Conservation (phyloP, 2,888 invertebrate genomes). For the Craniophora ligustri region DNA sequence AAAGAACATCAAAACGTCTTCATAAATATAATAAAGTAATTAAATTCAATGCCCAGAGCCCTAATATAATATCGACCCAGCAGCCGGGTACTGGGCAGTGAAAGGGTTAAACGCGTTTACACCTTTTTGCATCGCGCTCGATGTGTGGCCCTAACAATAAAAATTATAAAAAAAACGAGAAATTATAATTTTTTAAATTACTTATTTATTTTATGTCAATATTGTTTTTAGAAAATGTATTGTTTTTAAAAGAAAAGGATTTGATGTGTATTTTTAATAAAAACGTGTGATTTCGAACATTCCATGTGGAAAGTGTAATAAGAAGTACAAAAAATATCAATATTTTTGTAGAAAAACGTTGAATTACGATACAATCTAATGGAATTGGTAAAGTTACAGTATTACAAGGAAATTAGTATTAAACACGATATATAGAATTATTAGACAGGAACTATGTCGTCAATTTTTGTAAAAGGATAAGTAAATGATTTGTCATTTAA, state of each 20-base stretch:
- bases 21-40: too few relatives aligned
- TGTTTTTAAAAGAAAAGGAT: slow-evolving; percentile 65
- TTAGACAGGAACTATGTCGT: slow-evolving; percentile 64
- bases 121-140: slow-evolving; percentile 16
- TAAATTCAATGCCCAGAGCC: too few relatives aligned
- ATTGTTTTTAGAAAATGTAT: slow-evolving; percentile 69
- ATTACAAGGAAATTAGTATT: slow-evolving; percentile 82
- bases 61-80: too few relatives aligned
- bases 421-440: slow-evolving; percentile 57
- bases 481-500: slow-evolving; percentile 63
- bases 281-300: slow-evolving; percentile 86
- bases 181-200: slow-evolving; percentile 68
- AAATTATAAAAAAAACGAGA: slow-evolving; percentile 53
- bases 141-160: slow-evolving; percentile 55
- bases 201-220: slow-evolving; percentile 80
- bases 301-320: slow-evolving; percentile 84
- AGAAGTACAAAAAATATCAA: slow-evolving; percentile 87
- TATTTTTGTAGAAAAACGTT: slow-evolving; percentile 84
- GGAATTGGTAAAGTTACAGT: slow-evolving; percentile 82
- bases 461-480: slow-evolving; percentile 70
- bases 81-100: too few relatives aligned
- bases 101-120: slow-evolving; percentile 2
- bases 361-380: slow-evolving; percentile 71
- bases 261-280: slow-evolving; percentile 76
- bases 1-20: too few relatives aligned